Evolutionary conservation across 2,888 invertebrate genomes (phyloP).

Genomic region (Zaprionus lineosus): DNA sequence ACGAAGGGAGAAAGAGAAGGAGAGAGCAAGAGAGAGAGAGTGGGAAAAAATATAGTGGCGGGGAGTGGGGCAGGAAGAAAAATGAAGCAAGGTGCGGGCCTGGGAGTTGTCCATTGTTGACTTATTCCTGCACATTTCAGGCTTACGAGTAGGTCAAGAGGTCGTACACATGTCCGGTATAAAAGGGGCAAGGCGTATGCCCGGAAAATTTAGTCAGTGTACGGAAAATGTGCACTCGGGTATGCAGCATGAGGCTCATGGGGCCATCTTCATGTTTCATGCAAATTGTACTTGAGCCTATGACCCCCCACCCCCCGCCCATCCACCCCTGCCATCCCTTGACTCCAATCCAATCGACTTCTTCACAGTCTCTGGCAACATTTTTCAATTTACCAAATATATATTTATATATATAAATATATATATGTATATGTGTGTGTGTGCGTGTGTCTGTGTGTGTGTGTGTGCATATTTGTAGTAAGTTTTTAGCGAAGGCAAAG

Average conservation of each 20-base stretch:
- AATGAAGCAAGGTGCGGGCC: too few species aligned
- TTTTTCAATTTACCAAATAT: too few species aligned
- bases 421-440: too few species aligned
- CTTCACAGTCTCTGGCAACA: too few species aligned
- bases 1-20: too few species aligned
- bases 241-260: not conserved
- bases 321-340: not conserved
- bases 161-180: conserved; percentile 57
- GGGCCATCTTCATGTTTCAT: conserved; percentile 49
- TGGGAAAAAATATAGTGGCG: too few species aligned
- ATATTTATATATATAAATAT: too few species aligned
- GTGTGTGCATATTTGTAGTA: too few species aligned
- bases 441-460: too few species aligned
- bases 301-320: not conserved
- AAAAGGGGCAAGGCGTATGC: conserved; percentile 3
- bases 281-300: conserved; percentile 41
- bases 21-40: too few species aligned
- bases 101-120: conserved; percentile 3
- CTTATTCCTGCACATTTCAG: conserved; percentile 32
- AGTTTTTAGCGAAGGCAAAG: conserved; percentile 15
- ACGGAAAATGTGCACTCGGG: conserved; percentile 34
- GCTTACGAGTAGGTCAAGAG: conserved; percentile 67
- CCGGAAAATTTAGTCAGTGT: conserved; percentile 54
- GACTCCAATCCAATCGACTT: too few species aligned
- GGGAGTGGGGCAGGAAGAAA: too few species aligned